Base-by-base conservation (phyloP, 2,797 vertebrate species). In the Gadopsis bispinosus region DNA sequence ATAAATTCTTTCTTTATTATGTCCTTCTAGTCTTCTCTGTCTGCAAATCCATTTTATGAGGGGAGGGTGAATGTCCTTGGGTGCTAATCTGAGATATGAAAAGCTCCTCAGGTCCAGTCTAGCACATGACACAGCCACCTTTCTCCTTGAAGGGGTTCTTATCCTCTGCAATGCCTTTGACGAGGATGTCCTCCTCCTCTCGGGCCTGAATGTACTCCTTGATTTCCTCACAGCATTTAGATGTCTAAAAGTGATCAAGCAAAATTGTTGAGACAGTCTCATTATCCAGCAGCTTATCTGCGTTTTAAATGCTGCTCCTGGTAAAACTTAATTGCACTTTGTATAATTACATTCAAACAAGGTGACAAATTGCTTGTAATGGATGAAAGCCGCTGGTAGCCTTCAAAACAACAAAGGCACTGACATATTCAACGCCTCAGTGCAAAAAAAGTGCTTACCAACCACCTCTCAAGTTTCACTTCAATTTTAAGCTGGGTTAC, bases 91-190 rank as follows among this genome's bases (percentile, higher is more conserved):
- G 71, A 77, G 72, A 69, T 83, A 83, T 75, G 73, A 87, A 88
- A 86, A 87, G 87, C 86, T 92, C 83, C 83, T 93, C 79, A 69
- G 83, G 83, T 94, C 79, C 82, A 66, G 70, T 86, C 95, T 95
- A 99, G 70, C 96, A 96, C 94, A 99, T 94, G 82, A 97, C 88
- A 85, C 98, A 99, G 89, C 98, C 97, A 76, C 97, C 98, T 94
- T 99, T 99, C 81, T 99, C 98, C 93, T 99, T 99, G 91, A 99
- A 99, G 43, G 98, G 98, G 87, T 99, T 99, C 93, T 97, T 98
- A 41, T 98, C 98, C 89, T 99, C 98, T 35, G 98, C 88, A 83
- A 99, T 97, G 60, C 98, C 98, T 93, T 98, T 99, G 85, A 99
- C 95, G 54, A 99, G 95, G 45, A 91, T 96, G 87, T 99, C 98